These are phyloP conservation scores for Sesia apiformis DNA, from an alignment of 2,888 invertebrate species.

Conservation along the genomic window DNA sequence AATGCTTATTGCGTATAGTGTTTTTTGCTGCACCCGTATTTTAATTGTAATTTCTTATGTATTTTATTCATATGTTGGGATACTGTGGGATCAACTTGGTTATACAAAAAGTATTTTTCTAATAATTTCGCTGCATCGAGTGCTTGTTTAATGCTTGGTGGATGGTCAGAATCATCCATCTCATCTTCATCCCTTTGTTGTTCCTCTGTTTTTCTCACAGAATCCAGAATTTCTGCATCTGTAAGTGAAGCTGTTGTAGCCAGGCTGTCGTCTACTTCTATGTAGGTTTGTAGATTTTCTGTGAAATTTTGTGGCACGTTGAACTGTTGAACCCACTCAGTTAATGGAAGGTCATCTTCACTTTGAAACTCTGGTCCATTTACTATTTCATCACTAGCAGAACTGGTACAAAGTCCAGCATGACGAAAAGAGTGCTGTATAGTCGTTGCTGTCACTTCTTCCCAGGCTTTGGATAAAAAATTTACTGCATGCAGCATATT, in stretches of 20 bases:
- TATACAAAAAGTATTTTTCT: not conserved
- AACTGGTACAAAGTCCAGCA: constrained; percentile 6
- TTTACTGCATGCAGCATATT: constrained; percentile 19
- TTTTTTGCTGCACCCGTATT: not conserved
- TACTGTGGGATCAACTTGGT: not conserved
- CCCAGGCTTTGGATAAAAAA: constrained; percentile 14
- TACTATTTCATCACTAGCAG: too few species aligned
- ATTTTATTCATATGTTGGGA: not conserved
- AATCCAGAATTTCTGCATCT: too few species aligned
- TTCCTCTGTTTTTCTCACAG: too few species aligned
- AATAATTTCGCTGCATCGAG: not conserved
- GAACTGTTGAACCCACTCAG: too few species aligned
- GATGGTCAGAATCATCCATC: not conserved
- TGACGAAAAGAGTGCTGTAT: constrained; percentile 10
- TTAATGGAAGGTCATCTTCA: too few species aligned
- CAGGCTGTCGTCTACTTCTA: too few species aligned
- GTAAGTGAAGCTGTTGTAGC: too few species aligned
- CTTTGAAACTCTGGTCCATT: too few species aligned
- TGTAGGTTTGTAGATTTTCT: too few species aligned
- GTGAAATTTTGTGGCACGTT: too few species aligned
- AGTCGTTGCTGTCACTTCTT: constrained; percentile 9
- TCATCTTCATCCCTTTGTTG: not conserved
- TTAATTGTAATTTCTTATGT: not conserved
- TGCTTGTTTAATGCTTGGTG: not conserved
- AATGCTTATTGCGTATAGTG: not conserved